phyloP scores from a whole-genome alignment of 2,113 vertebrate species.

The Amphilophus citrinellus region DNA sequence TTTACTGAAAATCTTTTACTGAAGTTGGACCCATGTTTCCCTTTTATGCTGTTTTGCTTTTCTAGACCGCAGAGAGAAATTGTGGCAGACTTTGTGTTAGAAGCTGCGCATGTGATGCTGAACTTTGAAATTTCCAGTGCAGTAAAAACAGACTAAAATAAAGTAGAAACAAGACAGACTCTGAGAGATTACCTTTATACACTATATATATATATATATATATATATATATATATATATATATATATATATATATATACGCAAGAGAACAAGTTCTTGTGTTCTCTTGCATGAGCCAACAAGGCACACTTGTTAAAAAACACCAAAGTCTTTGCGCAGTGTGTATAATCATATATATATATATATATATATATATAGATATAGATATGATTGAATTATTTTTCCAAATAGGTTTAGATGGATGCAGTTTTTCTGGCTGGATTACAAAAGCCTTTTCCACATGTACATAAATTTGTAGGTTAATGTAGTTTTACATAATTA shows the following conservation, averaged over 20 bases:
- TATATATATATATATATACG: no score
- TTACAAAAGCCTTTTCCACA: not conserved
- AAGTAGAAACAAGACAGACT: not conserved
- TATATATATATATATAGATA: no score
- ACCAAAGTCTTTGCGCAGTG: conserved; percentile 90
- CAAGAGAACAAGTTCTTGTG: no score
- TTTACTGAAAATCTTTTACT: not conserved
- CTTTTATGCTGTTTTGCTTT: not conserved
- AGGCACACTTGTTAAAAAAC: conserved; percentile 96
- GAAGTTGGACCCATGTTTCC: not conserved
- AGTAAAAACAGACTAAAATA: not conserved
- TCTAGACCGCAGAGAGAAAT: no score
- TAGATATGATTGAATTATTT: not conserved
- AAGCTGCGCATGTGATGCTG: not conserved
- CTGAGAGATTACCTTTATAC: not conserved
- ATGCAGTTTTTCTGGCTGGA: no score
- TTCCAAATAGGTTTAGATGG: not conserved
- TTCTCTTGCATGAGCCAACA: conserved; percentile 92
- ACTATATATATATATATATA: no score
- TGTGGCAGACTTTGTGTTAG: not conserved
- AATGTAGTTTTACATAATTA: not conserved
- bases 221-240: no score
- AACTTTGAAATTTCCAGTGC: not conserved
- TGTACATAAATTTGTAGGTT: not conserved
- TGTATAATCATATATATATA: conserved; percentile 51